A percentile compares a stretch with the other conserved stretches of the same genome.
phyloP scores from a whole-genome alignment of 2,797 vertebrate genomes.

The Peromyscus aztecus region DNA sequence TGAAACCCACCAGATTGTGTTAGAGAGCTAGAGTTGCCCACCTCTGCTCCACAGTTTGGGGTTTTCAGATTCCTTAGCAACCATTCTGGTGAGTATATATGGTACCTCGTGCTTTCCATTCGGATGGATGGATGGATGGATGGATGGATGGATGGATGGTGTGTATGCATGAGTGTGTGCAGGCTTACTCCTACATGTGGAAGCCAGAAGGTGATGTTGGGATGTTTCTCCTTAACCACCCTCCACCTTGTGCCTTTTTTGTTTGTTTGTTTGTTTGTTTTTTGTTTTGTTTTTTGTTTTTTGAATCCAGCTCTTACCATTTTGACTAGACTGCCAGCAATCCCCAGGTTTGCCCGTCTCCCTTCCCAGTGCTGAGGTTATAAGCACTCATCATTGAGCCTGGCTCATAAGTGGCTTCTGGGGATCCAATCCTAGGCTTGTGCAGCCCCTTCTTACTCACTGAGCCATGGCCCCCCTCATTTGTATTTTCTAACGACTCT shows the following conservation, averaged over 20 bases:
- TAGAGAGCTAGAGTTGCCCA: background rate
- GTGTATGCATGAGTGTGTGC: background rate
- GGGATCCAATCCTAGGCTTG: background rate
- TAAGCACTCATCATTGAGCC: background rate
- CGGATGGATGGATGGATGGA: background rate
- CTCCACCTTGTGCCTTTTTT: background rate
- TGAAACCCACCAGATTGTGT: background rate
- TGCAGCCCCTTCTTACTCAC: background rate
- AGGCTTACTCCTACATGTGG: background rate
- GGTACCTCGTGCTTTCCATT: background rate
- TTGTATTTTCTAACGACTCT: slow-evolving; percentile 10
- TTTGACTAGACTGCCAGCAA: background rate
- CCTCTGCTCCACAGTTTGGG: background rate
- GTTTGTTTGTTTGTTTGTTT: too few species aligned
- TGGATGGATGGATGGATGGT: background rate
- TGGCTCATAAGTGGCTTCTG: background rate
- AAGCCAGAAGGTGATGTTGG: background rate
- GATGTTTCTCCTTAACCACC: background rate
- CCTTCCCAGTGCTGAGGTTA: background rate
- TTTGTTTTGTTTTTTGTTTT: background rate
- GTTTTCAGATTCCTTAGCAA: background rate
- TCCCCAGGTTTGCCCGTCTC: background rate
- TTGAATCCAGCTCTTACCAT: background rate
- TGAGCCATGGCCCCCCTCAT: background rate
- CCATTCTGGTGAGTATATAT: background rate